These are phyloP conservation scores for Acanthoscelides obtectus DNA, from an alignment of 2,888 invertebrate genomes.

Conservation along the genomic window DNA sequence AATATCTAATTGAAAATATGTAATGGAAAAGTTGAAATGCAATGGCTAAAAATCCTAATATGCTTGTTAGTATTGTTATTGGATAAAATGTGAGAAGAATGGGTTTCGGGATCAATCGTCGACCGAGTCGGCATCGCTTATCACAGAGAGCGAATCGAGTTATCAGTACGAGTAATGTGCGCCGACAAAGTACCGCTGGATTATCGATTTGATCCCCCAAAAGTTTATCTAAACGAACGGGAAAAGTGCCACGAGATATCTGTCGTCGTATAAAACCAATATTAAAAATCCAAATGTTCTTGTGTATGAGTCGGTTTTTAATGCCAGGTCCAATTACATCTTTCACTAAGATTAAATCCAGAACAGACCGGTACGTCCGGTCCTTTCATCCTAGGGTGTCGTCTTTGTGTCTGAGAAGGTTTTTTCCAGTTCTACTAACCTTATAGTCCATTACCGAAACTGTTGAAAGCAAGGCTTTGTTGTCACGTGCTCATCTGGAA, in stretches of 20 bases:
- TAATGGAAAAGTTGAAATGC: background rate
- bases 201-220: slow-evolving; percentile 12
- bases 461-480: no score
- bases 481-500: no score
- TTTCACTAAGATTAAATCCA: no score
- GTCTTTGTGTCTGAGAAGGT: no score
- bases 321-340: no score
- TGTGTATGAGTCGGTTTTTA: no score
- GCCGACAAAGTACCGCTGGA: slow-evolving; percentile 29
- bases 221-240: background rate
- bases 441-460: no score
- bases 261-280: background rate
- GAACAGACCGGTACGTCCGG: no score
- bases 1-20: background rate
- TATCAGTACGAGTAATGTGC: slow-evolving; percentile 27
- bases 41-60: background rate
- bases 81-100: background rate
- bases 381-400: no score
- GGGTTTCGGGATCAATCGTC: background rate
- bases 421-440: no score
- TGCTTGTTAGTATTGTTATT: background rate
- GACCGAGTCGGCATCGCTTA: background rate
- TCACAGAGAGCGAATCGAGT: slow-evolving; percentile 12
- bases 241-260: background rate
- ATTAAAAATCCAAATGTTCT: background rate